phyloP scores from a whole-genome alignment of 2,113 vertebrate genomes.

The Raja brachyura region DNA sequence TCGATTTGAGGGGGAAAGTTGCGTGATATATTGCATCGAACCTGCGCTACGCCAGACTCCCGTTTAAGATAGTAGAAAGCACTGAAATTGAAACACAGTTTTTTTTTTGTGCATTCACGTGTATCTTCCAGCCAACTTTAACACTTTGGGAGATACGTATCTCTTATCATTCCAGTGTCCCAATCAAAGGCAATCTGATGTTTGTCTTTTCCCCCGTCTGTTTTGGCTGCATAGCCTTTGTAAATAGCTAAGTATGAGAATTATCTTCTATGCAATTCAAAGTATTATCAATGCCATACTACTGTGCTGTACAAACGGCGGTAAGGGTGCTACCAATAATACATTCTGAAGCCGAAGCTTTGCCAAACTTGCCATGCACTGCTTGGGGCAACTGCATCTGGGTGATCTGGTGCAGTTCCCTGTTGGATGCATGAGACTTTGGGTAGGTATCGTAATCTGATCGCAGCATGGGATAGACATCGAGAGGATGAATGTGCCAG shows the following conservation, averaged over 20 bases:
- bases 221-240: neutral
- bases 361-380: neutral
- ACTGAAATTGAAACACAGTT: neutral
- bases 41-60: neutral
- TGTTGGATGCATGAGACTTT: neutral
- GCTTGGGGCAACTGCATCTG: neutral
- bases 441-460: neutral
- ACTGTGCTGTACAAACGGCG: neutral
- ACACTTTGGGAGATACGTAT: neutral
- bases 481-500: neutral
- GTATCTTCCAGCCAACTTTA: neutral
- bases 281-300: neutral
- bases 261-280: slow-evolving; percentile 1
- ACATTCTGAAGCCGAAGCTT: neutral
- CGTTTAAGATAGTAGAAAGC: too few species aligned
- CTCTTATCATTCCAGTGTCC: neutral
- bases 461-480: neutral
- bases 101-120: neutral
- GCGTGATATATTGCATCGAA: neutral
- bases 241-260: neutral
- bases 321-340: neutral
- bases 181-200: neutral
- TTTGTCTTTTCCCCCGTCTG: neutral
- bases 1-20: neutral
- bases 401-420: neutral